Evolutionary conservation across 1,140 invertebrate genomes (phyloP), one percentile per base, ranked within the genome.

Genomic region (Calycopis cecrops): DNA sequence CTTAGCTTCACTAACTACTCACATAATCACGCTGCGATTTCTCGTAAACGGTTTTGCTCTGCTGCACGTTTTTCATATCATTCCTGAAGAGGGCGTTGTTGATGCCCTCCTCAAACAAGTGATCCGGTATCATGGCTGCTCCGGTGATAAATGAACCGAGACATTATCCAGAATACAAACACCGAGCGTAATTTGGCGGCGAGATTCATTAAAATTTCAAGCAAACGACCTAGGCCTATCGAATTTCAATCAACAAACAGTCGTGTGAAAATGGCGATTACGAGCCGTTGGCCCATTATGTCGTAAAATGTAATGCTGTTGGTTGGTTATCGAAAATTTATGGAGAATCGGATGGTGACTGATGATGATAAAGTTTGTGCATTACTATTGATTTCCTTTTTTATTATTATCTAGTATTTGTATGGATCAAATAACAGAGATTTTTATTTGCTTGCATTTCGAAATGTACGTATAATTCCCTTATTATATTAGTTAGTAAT

Each of bases 1-100:
- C n/a, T n/a, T n/a, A n/a, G n/a, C n/a, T n/a, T n/a, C n/a, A n/a
- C n/a, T n/a, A n/a, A n/a, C n/a, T 16, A 53, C 80, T 84, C 62
- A 86, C 83, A 55, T 76, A 83, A 59, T 86, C 80, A n/a, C 63
- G 73, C 56, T 81, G 80, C 10, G 76, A 74, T 55, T 70, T 75
- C 16, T 76, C 73, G 53, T 76, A 74, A 4, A 83, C 56, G n/a
- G 57, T 33, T 59, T 71, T 80, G 37, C 64, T 68, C 37, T 54
- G 53, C 35, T 76, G 69, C 10, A 84, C 53, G 60, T 81, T 67
- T 62, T 69, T 79, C 80, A 84, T 86, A 38, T 86, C 83, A 60
- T 73, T 65, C 33, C 68, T 48, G n/a, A 82, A 60, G 9, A 81
- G 50, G 4, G 69, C 65, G 52, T 74, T 75, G 48, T 76, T 78